These are phyloP conservation scores for Crepidodera aurea DNA, from an alignment of 2,888 invertebrate species.

Conservation along the genomic window DNA sequence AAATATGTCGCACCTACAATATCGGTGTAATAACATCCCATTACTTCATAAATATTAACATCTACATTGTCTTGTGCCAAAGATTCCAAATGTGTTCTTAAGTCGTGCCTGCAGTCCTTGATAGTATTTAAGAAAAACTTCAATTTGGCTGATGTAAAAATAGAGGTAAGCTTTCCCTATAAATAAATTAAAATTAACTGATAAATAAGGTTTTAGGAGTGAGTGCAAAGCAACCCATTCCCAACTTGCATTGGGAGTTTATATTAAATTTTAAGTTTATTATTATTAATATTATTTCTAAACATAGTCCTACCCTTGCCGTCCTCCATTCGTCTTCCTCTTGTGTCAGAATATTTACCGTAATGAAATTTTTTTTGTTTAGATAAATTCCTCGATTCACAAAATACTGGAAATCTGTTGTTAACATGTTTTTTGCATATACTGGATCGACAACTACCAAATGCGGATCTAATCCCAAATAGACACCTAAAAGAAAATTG, in stretches of 20 bases:
- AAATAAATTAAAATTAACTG: constrained; percentile 47
- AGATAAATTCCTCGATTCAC: constrained; percentile 46
- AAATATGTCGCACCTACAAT: constrained; percentile 11
- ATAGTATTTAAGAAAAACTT: constrained; percentile 62
- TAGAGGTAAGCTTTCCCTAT: constrained; percentile 60
- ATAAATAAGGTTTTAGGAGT: too few species aligned
- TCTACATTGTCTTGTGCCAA: neutral
- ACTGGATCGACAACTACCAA: constrained; percentile 49
- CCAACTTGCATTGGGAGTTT: neutral
- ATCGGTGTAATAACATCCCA: constrained; percentile 12
- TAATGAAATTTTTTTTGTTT: constrained; percentile 46
- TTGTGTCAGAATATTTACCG: constrained; percentile 46
- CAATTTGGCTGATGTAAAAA: constrained; percentile 42
- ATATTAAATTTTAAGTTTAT: neutral
- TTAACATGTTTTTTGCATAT: constrained; percentile 47
- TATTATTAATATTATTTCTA: too few species aligned
- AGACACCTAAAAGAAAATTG: constrained; percentile 32
- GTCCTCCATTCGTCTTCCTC: constrained; percentile 50
- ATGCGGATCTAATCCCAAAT: constrained; percentile 41
- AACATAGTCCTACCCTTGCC: constrained; percentile 55
- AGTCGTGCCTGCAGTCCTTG: constrained; percentile 52
- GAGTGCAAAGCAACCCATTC: too few species aligned
- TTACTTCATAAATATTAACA: constrained; percentile 5
- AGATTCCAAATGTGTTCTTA: neutral
- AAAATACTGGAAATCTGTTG: constrained; percentile 51